These are phyloP conservation scores for Gorsachius goisagi DNA, from an alignment of 2,113 vertebrate species.

Conservation along the genomic window DNA sequence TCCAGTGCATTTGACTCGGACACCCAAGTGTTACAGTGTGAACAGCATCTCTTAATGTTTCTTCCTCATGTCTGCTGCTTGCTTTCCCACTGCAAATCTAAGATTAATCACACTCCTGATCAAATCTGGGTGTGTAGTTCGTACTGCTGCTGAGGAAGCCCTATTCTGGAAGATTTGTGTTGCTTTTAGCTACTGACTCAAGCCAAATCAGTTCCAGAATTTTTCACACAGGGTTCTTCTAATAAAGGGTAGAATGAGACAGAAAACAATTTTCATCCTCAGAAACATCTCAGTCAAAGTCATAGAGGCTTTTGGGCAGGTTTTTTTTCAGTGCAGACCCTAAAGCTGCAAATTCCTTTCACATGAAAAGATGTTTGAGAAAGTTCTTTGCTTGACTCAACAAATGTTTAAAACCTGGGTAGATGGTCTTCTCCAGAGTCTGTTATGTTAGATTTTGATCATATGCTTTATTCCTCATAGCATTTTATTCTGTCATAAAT, in stretches of 20 bases:
- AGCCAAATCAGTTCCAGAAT: neutral
- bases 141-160: too few species aligned
- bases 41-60: too few species aligned
- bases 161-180: too few species aligned
- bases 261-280: neutral
- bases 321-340: neutral
- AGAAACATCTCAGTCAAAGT: neutral
- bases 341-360: neutral
- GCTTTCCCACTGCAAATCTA: too few species aligned
- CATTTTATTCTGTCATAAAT: neutral
- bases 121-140: too few species aligned
- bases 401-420: neutral
- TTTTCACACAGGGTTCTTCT: neutral
- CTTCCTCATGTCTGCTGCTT: too few species aligned
- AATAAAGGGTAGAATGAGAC: neutral
- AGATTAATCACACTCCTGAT: too few species aligned
- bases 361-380: neutral
- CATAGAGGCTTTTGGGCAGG: neutral
- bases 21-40: too few species aligned
- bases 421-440: neutral
- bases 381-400: neutral
- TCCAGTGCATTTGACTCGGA: too few species aligned
- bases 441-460: neutral
- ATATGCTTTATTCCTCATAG: neutral
- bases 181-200: too few species aligned